Base-by-base conservation (phyloP, 2,113 vertebrate species). In the Phrynosoma platyrhinos region DNA sequence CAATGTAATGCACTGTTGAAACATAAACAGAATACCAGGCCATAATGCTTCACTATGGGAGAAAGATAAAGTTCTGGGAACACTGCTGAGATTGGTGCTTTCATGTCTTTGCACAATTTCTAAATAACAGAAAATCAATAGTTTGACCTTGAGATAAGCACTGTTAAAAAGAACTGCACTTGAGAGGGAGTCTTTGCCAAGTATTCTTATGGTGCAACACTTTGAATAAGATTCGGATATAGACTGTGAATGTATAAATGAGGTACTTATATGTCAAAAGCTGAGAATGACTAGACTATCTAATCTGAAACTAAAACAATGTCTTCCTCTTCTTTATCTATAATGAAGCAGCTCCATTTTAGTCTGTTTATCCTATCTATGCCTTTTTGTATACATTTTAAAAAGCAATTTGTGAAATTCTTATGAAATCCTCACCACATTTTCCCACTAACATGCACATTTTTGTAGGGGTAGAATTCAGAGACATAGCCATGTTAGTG, bases 321-420 rank as follows among this genome's bases (percentile, higher is more conserved):
- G 36, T 92, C 64, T 80, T 74, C 86, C 27, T 10, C 27, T 89
- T 91, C 90, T 91, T 94, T 84, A 93, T 75, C 14, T 92, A 36
- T 91, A 86, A 92, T 91, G 90, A 88, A 30, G 89, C 89, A 85
- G 91, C 92, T 85, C 91, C 89, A 93, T 92, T 95, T 94, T 94
- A 87, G 93, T 90, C 4, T 93, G 8, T 30, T 13, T 71, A 27
- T 71, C 68, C 25, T 71, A 69, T 9, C 4, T 58, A 47, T 47
- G 6, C 42, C 4, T 47, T 47, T 47, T 47, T 47, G 42, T 47
- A 47, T 47, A 6, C 42, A 47, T 47, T 3, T 47, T 47, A 5
- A 47, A 47, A 47, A 47, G 42, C 42, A 47, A 47, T 47, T 2
- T 47, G 42, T 47, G 42, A 47, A 47, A 5, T 47, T 47, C 42